These are phyloP conservation scores for Teleogryllus occipitalis DNA, from an alignment of 1,140 invertebrate genomes.

Conservation along the genomic window DNA sequence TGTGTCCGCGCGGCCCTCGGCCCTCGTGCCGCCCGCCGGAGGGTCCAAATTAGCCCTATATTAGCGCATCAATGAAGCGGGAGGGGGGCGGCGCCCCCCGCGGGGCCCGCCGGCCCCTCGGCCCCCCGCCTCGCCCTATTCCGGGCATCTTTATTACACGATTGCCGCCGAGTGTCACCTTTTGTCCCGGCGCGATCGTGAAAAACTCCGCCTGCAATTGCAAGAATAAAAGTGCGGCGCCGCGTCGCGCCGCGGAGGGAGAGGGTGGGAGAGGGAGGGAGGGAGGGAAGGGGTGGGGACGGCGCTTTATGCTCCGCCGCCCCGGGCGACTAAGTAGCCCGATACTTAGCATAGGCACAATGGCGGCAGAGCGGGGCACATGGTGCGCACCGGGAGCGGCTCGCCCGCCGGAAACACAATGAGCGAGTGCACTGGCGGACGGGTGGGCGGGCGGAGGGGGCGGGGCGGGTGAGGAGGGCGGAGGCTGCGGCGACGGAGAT, in stretches of 20 bases:
- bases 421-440: not conserved
- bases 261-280: not conserved
- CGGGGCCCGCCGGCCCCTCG: not conserved
- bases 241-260: not conserved
- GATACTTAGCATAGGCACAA: not conserved
- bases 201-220: conserved; percentile 3
- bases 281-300: not conserved
- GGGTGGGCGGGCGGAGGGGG: no score
- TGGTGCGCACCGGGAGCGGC: not conserved
- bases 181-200: not conserved
- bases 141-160: not conserved
- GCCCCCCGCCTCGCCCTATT: not conserved
- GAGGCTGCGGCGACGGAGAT: no score
- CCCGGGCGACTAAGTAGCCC: not conserved
- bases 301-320: not conserved
- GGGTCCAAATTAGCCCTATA: conserved; percentile 1
- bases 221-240: not conserved
- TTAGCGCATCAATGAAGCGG: not conserved
- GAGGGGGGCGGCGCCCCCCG: not conserved
- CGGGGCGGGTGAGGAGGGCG: no score
- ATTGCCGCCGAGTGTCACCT: conserved; percentile 2
- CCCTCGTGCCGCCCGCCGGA: not conserved
- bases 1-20: not conserved
- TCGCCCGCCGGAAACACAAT: not conserved
- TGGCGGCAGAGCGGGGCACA: not conserved